phyloP scores from a whole-genome alignment of 2,797 vertebrate genomes.

The Chloroceryle amazona region DNA sequence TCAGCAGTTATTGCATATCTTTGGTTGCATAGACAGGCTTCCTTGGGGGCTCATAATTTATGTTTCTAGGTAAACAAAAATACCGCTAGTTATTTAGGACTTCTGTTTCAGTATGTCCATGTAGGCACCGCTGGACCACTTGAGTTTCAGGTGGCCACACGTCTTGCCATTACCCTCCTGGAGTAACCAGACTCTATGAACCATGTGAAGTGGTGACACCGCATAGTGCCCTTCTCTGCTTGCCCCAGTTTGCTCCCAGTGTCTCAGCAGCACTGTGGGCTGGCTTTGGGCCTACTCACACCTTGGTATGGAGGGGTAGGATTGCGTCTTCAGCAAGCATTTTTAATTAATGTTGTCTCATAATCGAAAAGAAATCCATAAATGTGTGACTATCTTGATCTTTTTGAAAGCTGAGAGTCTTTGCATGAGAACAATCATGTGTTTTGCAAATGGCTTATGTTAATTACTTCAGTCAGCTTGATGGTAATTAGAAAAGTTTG shows the following conservation, averaged over 20 bases:
- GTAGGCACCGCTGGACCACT: neutral
- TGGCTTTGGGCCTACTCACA: neutral
- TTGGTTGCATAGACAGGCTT: constrained; percentile 48
- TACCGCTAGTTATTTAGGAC: neutral
- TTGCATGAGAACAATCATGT: neutral
- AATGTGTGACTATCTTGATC: neutral
- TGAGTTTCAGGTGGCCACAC: neutral
- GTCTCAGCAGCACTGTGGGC: rapidly evolving
- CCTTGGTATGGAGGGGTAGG: neutral
- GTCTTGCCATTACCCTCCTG: neutral
- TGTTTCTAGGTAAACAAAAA: constrained; percentile 57
- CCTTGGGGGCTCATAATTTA: constrained; percentile 66
- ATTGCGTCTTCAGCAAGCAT: neutral
- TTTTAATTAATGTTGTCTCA: neutral
- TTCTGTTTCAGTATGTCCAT: neutral
- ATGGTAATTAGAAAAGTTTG: neutral
- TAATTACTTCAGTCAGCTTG: neutral
- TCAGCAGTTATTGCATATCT: constrained; percentile 67
- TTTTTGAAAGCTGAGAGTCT: neutral
- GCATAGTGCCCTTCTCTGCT: rapidly evolving
- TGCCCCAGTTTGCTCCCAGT: neutral
- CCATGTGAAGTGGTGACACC: neutral
- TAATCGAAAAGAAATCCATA: neutral
- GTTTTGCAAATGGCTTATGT: neutral
- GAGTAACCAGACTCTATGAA: neutral